Conservation (phyloP, 2,113 vertebrate genomes). For the Rhodinocichla rosea region DNA sequence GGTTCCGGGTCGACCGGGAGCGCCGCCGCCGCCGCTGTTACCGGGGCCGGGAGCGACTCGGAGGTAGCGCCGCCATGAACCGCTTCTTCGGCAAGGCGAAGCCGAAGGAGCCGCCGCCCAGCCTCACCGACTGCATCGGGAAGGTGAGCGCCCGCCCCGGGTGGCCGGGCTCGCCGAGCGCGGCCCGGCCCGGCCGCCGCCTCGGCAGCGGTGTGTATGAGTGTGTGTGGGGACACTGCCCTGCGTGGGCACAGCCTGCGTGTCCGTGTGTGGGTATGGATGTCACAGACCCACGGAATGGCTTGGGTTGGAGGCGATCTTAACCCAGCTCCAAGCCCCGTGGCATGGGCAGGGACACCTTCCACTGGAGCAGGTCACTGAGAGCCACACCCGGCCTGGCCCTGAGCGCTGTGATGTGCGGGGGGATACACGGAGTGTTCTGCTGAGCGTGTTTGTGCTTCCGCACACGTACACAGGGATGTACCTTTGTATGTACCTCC, state of each 20-base stretch:
- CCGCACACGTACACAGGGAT: rapidly evolving
- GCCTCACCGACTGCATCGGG: slow-evolving; percentile 94
- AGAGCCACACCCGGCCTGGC: not conserved
- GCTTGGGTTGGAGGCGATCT: not conserved
- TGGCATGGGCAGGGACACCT: not conserved
- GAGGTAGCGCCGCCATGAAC: slow-evolving; percentile 78
- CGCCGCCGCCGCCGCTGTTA: not conserved
- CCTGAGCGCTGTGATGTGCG: rapidly evolving
- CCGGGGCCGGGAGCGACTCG: not conserved
- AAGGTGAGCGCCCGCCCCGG: slow-evolving; percentile 73
- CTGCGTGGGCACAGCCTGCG: not conserved
- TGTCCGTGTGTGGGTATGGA: not conserved
- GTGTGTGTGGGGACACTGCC: too few species aligned
- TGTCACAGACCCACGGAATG: rapidly evolving
- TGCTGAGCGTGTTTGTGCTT: too few species aligned
- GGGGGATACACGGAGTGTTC: rapidly evolving
- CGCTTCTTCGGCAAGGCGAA: slow-evolving; percentile 90
- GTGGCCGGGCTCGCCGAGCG: rapidly evolving
- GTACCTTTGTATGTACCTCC: rapidly evolving
- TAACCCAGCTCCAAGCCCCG: rapidly evolving
- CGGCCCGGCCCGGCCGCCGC: not conserved
- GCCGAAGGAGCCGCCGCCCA: slow-evolving; percentile 88
- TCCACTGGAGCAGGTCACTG: not conserved
- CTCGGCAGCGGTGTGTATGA: not conserved
- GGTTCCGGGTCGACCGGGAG: not conserved